Evolutionary conservation across 1,140 invertebrate genomes (phyloP).

Genomic region (Chrysopa pallens): DNA sequence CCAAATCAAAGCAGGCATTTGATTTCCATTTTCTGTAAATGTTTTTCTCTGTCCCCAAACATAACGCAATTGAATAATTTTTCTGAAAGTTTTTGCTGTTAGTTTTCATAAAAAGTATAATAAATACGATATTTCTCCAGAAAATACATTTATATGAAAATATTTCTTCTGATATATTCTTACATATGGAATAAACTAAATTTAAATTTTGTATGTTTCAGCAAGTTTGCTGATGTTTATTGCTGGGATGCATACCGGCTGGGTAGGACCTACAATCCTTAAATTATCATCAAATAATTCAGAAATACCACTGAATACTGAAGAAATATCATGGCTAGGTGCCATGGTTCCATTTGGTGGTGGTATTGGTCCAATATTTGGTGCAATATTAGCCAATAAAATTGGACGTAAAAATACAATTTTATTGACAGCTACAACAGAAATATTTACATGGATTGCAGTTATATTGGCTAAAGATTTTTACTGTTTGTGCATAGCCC

Average conservation of each 20-base stretch:
- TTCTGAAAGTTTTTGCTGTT: too few relatives aligned
- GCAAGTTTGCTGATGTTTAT: not conserved
- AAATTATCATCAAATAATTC: not conserved
- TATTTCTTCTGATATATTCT: too few relatives aligned
- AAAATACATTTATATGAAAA: too few relatives aligned
- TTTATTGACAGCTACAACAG: not conserved
- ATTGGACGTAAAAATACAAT: slow-evolving; percentile 7
- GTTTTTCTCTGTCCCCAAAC: too few relatives aligned
- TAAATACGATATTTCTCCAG: too few relatives aligned
- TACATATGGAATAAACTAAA: not conserved
- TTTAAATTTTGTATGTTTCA: not conserved
- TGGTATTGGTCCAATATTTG: not conserved
- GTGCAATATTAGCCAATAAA: not conserved
- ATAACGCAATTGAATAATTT: too few relatives aligned
- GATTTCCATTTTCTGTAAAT: too few relatives aligned
- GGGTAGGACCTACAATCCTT: not conserved
- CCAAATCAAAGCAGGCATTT: too few relatives aligned
- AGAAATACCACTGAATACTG: not conserved
- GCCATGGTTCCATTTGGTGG: not conserved
- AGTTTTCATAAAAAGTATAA: too few relatives aligned
- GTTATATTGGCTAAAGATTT: not conserved
- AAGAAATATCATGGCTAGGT: not conserved
- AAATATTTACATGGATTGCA: not conserved
- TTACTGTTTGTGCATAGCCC: slow-evolving; percentile 16
- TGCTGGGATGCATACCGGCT: not conserved